A percentile compares a stretch with the other conserved stretches of the same genome.
phyloP scores from a whole-genome alignment of 2,113 vertebrate species.

The Platanista minor region DNA sequence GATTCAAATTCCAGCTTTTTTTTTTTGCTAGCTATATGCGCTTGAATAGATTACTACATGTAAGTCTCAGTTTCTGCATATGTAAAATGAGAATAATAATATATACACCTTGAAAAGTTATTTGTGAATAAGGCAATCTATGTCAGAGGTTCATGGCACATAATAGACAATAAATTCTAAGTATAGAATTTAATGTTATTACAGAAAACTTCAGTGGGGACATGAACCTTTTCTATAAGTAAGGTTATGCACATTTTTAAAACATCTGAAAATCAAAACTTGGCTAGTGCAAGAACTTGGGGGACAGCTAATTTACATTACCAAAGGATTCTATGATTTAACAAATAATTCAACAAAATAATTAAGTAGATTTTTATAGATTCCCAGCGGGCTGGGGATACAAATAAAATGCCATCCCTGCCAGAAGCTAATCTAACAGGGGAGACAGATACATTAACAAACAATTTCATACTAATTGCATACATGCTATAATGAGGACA shows the following conservation, averaged over 20 bases:
- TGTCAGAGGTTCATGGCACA: not conserved
- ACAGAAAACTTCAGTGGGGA: not conserved
- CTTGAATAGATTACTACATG: not conserved
- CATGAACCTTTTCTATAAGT: not conserved
- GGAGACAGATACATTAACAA: not conserved
- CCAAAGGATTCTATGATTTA: not conserved
- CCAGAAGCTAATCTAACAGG: not conserved
- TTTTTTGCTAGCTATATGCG: not conserved
- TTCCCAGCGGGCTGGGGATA: not conserved
- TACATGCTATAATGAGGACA: not conserved
- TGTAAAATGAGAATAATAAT: not conserved
- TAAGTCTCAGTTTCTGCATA: not conserved
- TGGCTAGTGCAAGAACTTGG: not conserved
- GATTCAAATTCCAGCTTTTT: constrained; percentile 68
- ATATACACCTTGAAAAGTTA: not conserved
- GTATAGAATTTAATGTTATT: not conserved
- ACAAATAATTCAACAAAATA: constrained; percentile 17
- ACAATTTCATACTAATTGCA: not conserved
- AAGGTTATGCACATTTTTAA: not conserved
- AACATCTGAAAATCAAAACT: constrained; percentile 27
- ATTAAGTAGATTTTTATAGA: constrained; percentile 26
- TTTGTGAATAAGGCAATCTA: not conserved
- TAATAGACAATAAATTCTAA: not conserved
- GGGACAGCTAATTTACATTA: constrained; percentile 10
- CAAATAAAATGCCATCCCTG: constrained; percentile 6